These are phyloP conservation scores for Musca domestica DNA, from an alignment of 1,140 invertebrate genomes.

Conservation along the genomic window DNA sequence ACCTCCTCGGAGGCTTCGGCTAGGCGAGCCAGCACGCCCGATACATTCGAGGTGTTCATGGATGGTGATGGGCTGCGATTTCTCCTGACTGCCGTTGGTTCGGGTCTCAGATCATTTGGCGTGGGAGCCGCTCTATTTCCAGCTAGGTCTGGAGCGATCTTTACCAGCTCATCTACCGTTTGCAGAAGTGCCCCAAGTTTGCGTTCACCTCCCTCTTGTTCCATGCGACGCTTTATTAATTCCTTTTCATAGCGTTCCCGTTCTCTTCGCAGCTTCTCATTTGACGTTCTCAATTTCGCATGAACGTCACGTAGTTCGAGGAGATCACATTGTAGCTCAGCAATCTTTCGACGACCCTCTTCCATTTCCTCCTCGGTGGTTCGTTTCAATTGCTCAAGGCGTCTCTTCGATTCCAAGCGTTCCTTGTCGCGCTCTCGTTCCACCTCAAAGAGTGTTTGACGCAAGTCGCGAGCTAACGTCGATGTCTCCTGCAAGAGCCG, in stretches of 20 bases:
- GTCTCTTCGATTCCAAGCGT: constrained; percentile 78
- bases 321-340: constrained; percentile 81
- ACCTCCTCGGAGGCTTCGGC: constrained; percentile 59
- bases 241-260: constrained; percentile 82
- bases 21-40: constrained; percentile 50
- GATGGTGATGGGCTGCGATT: constrained; percentile 49
- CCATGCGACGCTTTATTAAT: constrained; percentile 64
- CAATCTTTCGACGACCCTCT: constrained; percentile 79
- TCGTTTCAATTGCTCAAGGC: constrained; percentile 80
- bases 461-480: constrained; percentile 81
- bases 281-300: constrained; percentile 86
- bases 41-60: constrained; percentile 52
- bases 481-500: constrained; percentile 86
- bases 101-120: constrained; percentile 36
- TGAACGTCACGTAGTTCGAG: constrained; percentile 86
- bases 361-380: constrained; percentile 84
- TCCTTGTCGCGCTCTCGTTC: constrained; percentile 88
- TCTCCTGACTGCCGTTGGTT: constrained; percentile 46
- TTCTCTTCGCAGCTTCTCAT: constrained; percentile 84
- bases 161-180: constrained; percentile 74
- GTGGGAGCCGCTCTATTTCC: constrained; percentile 35
- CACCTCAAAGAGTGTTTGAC: constrained; percentile 83
- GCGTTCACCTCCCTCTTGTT: constrained; percentile 54
- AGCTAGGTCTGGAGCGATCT: constrained; percentile 67
- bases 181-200: constrained; percentile 62